Evolutionary conservation across 2,888 invertebrate species (phyloP).

Genomic region (Trichopria drosophilae): DNA sequence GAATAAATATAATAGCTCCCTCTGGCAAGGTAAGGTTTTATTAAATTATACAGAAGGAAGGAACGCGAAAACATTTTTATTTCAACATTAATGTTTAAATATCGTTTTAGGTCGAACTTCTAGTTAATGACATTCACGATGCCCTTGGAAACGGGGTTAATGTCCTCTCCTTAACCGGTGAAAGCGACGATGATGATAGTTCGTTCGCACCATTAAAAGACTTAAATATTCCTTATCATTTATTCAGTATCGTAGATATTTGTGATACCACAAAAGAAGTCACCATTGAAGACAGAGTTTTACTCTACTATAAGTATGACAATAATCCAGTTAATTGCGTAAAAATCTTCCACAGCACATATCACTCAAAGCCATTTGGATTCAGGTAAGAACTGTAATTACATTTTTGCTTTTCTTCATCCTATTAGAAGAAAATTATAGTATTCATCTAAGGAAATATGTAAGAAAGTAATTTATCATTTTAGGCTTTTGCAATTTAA

Average conservation of each 20-base stretch:
- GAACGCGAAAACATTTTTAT: not conserved
- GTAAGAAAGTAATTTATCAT: conserved; percentile 23
- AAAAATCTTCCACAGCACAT: conserved; percentile 90
- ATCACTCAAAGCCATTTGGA: conserved; percentile 83
- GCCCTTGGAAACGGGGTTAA: conserved; percentile 90
- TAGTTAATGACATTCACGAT: conserved; percentile 74
- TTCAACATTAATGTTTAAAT: not conserved
- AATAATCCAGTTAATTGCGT: conserved; percentile 96
- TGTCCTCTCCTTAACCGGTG: conserved; percentile 88
- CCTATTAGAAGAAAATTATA: not conserved
- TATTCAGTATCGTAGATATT: conserved; percentile 93
- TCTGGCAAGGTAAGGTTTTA: conserved; percentile 65
- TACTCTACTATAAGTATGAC: conserved; percentile 96
- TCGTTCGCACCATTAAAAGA: conserved; percentile 85
- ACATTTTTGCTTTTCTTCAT: not conserved
- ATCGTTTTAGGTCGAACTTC: conserved; percentile 64
- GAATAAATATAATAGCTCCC: conserved; percentile 88
- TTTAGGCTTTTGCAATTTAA: conserved; percentile 82
- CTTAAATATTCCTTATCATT: conserved; percentile 82
- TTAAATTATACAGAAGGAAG: not conserved
- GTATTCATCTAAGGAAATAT: conserved; percentile 2
- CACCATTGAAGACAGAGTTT: conserved; percentile 82
- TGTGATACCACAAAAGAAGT: conserved; percentile 95
- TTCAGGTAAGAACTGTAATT: conserved; percentile 63
- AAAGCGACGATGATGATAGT: conserved; percentile 85